phyloP scores from a whole-genome alignment of 2,797 vertebrate species.

The Morelia viridis region DNA sequence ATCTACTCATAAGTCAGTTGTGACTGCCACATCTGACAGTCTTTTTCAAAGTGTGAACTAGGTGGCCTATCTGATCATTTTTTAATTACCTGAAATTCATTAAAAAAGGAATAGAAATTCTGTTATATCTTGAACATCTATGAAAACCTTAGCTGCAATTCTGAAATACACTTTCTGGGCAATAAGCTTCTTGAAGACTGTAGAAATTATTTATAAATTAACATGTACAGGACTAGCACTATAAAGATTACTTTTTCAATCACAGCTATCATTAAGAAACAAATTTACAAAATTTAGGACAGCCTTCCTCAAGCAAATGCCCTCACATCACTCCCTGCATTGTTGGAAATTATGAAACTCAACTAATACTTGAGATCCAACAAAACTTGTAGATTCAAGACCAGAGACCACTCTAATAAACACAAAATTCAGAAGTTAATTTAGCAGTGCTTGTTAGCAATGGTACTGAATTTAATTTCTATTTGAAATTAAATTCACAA shows the following conservation, averaged over 20 bases:
- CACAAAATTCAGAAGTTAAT: neutral
- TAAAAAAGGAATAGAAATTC: neutral
- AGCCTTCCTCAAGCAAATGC: neutral
- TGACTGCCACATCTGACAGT: neutral
- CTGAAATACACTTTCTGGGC: neutral
- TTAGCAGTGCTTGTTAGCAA: neutral
- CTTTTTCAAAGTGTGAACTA: neutral
- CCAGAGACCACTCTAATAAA: neutral
- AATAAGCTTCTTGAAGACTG: neutral
- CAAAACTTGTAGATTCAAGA: neutral
- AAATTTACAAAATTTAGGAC: rapidly evolving
- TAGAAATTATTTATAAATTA: neutral
- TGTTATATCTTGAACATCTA: neutral
- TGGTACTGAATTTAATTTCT: neutral
- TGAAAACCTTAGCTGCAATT: neutral
- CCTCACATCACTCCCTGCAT: neutral
- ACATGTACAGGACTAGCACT: neutral
- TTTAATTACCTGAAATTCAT: neutral
- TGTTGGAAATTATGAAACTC: neutral
- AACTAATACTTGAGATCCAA: neutral
- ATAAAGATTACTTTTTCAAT: neutral
- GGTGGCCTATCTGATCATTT: neutral
- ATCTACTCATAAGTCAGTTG: conserved; percentile 6
- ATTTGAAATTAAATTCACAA: neutral
- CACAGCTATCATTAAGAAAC: neutral